phyloP scores from a whole-genome alignment of 2,113 vertebrate genomes.

The Oncorhynchus tshawytscha region DNA sequence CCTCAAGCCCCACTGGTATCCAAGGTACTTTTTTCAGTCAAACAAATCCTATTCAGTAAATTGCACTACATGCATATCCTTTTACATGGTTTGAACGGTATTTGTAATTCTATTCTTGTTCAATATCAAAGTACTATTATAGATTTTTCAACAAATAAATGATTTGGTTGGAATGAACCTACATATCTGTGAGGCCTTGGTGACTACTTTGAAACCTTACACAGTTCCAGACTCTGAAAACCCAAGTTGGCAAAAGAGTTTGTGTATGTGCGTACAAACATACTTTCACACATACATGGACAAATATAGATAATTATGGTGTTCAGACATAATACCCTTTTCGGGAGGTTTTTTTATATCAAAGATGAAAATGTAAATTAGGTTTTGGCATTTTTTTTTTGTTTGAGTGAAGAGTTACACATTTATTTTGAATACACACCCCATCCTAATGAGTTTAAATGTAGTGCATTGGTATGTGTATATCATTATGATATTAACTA shows the following conservation, averaged over 20 bases:
- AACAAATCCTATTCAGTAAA: slow-evolving; percentile 11
- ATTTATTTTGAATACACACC: background rate
- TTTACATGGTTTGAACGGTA: slow-evolving; percentile 4
- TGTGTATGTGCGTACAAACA: slow-evolving; percentile 38
- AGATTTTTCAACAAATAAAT: slow-evolving; percentile 17
- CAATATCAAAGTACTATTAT: background rate
- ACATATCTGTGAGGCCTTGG: background rate
- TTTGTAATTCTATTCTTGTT: background rate
- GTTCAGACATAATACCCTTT: background rate
- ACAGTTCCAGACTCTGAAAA: slow-evolving; percentile 7
- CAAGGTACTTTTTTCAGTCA: background rate
- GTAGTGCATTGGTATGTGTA: background rate
- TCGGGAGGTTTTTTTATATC: background rate
- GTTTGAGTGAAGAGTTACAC: background rate
- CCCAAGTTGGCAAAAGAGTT: slow-evolving; percentile 21
- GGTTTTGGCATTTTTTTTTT: background rate
- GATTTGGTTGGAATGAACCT: background rate
- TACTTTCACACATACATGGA: slow-evolving; percentile 35
- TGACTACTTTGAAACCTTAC: background rate
- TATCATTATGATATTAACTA: slow-evolving; percentile 28
- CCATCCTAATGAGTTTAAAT: background rate
- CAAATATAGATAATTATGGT: background rate
- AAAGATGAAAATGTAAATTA: slow-evolving; percentile 19
- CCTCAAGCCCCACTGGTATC: no score
- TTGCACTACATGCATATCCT: background rate